Evolutionary conservation across 2,113 vertebrate species (phyloP).

Genomic region (rat (Rattus norvegicus)): DNA sequence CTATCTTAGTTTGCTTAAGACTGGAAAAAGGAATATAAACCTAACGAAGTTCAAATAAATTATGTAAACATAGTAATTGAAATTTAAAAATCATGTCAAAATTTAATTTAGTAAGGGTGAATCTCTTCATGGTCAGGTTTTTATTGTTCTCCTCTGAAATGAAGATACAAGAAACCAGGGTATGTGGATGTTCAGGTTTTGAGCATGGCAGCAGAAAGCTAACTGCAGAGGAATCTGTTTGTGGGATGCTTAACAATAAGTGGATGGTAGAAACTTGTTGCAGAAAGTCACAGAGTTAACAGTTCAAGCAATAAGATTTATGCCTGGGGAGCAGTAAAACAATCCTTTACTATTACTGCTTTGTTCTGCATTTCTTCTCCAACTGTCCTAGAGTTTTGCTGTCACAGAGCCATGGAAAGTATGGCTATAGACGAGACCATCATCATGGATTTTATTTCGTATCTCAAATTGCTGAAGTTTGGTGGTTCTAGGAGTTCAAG

Average conservation of each 20-base stretch:
- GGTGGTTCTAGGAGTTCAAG: background rate
- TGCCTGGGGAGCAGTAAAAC: background rate
- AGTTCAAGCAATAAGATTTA: background rate
- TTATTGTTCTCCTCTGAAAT: constrained; percentile 13
- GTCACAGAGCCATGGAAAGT: background rate
- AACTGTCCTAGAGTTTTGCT: background rate
- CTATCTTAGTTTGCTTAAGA: background rate
- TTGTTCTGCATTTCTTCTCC: background rate
- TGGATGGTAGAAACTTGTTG: background rate
- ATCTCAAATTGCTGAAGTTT: background rate
- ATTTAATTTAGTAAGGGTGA: constrained; percentile 10
- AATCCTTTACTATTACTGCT: background rate
- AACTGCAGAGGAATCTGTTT: background rate
- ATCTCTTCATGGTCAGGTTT: background rate
- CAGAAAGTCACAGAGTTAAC: background rate
- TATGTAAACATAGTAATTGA: background rate
- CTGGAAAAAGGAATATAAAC: background rate
- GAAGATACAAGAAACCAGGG: background rate
- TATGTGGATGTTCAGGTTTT: background rate
- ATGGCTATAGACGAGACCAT: background rate
- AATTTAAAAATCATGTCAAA: background rate
- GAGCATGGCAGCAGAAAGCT: background rate
- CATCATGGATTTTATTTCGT: constrained; percentile 4
- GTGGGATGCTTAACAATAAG: background rate
- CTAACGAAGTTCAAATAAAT: background rate